Conservation (phyloP, 2,797 vertebrate genomes). For the Brachymystax lenok region DNA sequence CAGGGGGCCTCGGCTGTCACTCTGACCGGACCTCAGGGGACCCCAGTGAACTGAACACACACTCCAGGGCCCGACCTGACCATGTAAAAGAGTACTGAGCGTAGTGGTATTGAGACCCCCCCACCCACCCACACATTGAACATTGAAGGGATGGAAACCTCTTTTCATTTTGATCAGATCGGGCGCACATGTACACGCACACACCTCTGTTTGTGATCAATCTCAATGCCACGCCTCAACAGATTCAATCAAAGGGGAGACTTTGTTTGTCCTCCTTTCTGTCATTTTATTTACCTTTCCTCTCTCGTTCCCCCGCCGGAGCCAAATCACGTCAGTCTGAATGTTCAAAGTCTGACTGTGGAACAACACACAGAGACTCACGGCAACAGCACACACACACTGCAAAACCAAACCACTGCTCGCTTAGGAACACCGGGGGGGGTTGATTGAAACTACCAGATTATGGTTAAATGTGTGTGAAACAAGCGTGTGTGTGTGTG, state of each 20-base stretch:
- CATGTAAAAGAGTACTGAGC: too few relatives aligned
- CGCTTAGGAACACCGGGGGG: background rate
- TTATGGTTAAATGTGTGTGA: background rate
- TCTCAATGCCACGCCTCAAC: conserved; percentile 79
- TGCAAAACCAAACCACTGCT: too few relatives aligned
- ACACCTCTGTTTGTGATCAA: conserved; percentile 64
- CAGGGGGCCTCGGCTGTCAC: conserved; percentile 22
- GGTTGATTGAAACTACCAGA: background rate
- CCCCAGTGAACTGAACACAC: background rate
- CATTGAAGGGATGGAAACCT: conserved; percentile 40
- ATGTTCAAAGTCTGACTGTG: conserved; percentile 42
- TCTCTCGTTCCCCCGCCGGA: conserved; percentile 47
- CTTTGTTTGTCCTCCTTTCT: conserved; percentile 63
- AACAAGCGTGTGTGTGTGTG: background rate
- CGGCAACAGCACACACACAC: too few relatives aligned
- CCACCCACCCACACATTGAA: conserved; percentile 16
- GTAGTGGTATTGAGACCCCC: too few relatives aligned
- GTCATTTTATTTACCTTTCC: conserved; percentile 61
- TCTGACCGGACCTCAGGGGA: conserved; percentile 16
- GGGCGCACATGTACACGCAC: conserved; percentile 20
- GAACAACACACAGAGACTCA: conserved; percentile 39
- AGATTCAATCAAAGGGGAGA: conserved; percentile 76
- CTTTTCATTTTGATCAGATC: conserved; percentile 55
- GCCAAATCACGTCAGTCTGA: conserved; percentile 61
- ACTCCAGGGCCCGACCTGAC: background rate